A percentile compares a stretch with the other conserved stretches of the same genome.
Conservation (phyloP, 2,113 vertebrate genomes). For the Stigmatopora nigra region DNA sequence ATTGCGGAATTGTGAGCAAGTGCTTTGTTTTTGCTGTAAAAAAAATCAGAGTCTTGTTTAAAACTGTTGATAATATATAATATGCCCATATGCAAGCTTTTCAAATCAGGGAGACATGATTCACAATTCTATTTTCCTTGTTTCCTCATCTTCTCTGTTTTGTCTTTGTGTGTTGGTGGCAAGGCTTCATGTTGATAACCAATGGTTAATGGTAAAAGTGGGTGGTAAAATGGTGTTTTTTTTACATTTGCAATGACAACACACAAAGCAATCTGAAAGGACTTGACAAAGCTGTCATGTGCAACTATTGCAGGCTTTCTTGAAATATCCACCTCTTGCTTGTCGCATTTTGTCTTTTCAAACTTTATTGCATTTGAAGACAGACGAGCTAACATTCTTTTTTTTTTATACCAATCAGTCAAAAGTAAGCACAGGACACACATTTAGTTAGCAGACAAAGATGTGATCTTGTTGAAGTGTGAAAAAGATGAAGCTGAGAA, state of each 20-base stretch:
- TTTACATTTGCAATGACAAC: slow-evolving; percentile 28
- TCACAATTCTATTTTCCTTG: slow-evolving; percentile 28
- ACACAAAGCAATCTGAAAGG: slow-evolving; percentile 30
- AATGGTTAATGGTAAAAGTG: slow-evolving; percentile 18
- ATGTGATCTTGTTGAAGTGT: slow-evolving; percentile 28
- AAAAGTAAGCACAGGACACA: slow-evolving; percentile 20
- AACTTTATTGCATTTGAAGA: slow-evolving; percentile 28
- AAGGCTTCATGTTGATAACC: slow-evolving; percentile 30
- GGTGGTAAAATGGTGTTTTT: slow-evolving; percentile 16
- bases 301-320: slow-evolving; percentile 26
- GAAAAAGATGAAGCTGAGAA: slow-evolving; percentile 7
- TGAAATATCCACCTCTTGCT: slow-evolving; percentile 12
- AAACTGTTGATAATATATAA: slow-evolving; percentile 36
- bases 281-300: slow-evolving; percentile 12
- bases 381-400: slow-evolving; percentile 17
- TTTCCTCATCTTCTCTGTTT: not conserved
- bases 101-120: slow-evolving; percentile 30
- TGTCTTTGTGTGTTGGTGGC: slow-evolving; percentile 23
- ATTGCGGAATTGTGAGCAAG: slow-evolving; percentile 35
- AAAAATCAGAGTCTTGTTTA: slow-evolving; percentile 9
- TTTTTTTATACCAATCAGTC: slow-evolving; percentile 34
- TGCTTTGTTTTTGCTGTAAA: slow-evolving; percentile 38
- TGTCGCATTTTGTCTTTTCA: slow-evolving; percentile 2
- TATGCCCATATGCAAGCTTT: slow-evolving; percentile 27
- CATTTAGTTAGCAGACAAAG: slow-evolving; percentile 33